Base-by-base conservation (phyloP, 2,888 invertebrate species). In the Parascotia fuliginaria region DNA sequence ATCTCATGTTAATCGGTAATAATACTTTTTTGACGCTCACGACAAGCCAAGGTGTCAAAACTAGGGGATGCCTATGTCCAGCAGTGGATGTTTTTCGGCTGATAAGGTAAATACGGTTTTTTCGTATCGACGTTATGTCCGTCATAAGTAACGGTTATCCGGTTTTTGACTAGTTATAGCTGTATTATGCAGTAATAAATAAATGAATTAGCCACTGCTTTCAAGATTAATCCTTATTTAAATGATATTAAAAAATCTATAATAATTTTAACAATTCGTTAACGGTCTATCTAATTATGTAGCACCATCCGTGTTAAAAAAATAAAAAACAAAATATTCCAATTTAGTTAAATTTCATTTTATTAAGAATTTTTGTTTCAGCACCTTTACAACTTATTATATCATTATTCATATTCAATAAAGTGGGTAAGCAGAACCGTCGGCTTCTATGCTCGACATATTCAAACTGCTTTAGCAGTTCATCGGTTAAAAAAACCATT, bases 231-330 rank as follows among this genome's bases (percentile, higher is more conserved):
- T 1, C 13, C 12, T 3, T 31, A 31, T 11, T 7, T 33, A n/a
- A 33, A 15, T n/a, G 7, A n/a, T 9, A 32, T 14, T 14, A n/a
- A 16, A 29, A 31, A 19, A 14, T 31, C 37, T 37, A 31, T 22
- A 19, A 12, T 34, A 28, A 22, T 33, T 41, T 38, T 11, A 50
- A 42, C 39, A 48, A 65, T 64, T 65, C 55, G 32, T 55, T 58
- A 42, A 24, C 40, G 42, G 9, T 56, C 65, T 65, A 67, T 51
- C 52, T 60, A 68, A 57, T 57, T 42, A 46, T 15, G 37, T 70
- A 74, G 74, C 74, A 74, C 74, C 74, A 54, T 62, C 60, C 29
- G 60, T 53, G 48, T 47, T 56, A 55, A 57, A 59, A 31, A 41
- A 40, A 48, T 45, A 34, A 47, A 58, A 61, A 56, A 59, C 60